Percentiles rank a stretch among this genome's conserved stretches.
These are phyloP conservation scores for Caenorhabditis afra DNA, from an alignment of 2,888 invertebrate genomes.

Conservation along the genomic window DNA sequence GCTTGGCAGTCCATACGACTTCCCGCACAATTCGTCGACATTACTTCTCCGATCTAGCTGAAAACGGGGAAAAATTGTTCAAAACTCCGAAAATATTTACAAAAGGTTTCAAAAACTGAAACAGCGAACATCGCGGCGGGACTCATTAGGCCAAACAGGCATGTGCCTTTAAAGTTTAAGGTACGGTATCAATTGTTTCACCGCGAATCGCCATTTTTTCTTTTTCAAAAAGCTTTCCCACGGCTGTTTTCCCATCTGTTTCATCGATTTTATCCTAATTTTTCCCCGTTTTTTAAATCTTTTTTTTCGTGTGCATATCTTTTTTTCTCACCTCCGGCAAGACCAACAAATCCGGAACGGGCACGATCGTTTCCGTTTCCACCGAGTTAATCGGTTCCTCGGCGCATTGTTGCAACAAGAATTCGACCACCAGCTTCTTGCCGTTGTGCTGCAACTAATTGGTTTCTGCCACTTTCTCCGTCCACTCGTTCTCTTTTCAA, in stretches of 20 bases:
- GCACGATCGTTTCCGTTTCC: background rate
- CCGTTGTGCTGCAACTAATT: conserved; percentile 56
- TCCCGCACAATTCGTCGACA: conserved; percentile 38
- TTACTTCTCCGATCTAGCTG: conserved; percentile 29
- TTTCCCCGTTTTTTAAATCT: background rate
- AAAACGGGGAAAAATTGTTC: conserved; percentile 10
- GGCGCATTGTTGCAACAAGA: conserved; percentile 25
- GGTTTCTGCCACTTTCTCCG: conserved; percentile 3
- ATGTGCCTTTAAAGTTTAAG: conserved; percentile 26
- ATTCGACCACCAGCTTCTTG: conserved; percentile 45
- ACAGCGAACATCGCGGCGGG: no score
- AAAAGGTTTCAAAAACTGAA: background rate
- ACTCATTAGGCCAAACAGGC: background rate
- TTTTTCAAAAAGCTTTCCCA: no score
- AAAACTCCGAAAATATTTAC: background rate
- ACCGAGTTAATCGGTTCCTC: conserved; percentile 5
- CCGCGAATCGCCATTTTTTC: background rate
- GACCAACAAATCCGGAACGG: conserved; percentile 3
- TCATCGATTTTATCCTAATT: background rate
- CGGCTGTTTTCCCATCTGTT: background rate
- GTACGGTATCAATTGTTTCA: conserved; percentile 4
- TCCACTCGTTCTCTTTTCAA: conserved; percentile 7
- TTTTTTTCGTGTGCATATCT: background rate
- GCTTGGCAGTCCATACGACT: conserved; percentile 46
- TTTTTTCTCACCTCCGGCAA: conserved; percentile 12